Evolutionary conservation across 1,140 invertebrate species (phyloP).

Genomic region (Sycophaga agraensis): DNA sequence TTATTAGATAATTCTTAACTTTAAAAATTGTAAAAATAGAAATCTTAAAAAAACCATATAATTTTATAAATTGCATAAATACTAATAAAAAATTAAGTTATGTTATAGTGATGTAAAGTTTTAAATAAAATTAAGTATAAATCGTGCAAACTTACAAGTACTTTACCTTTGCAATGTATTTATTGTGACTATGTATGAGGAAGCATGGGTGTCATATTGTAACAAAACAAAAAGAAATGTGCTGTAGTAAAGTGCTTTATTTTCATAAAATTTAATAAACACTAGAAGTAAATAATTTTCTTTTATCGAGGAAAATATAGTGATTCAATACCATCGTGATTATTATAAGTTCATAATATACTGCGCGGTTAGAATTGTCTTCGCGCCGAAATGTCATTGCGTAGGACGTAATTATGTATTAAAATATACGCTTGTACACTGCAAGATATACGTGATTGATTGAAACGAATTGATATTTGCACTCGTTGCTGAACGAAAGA

Average conservation of each 20-base stretch:
- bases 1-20: too few relatives aligned
- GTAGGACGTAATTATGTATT: slow-evolving; percentile 17
- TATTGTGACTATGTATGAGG: too few relatives aligned
- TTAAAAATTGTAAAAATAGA: too few relatives aligned
- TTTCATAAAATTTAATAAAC: slow-evolving; percentile 49
- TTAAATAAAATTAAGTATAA: too few relatives aligned
- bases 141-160: too few relatives aligned
- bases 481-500: slow-evolving; percentile 13
- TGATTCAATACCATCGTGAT: slow-evolving; percentile 38
- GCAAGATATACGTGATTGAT: slow-evolving; percentile 5
- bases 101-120: too few relatives aligned
- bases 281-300: slow-evolving; percentile 39
- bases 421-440: slow-evolving; percentile 17
- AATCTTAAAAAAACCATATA: too few relatives aligned
- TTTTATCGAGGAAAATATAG: slow-evolving; percentile 41
- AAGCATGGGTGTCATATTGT: not conserved
- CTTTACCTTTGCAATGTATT: too few relatives aligned
- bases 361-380: slow-evolving; percentile 11
- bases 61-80: too few relatives aligned
- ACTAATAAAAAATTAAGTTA: too few relatives aligned
- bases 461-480: not conserved
- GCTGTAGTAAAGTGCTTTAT: slow-evolving; percentile 49
- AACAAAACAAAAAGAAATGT: slow-evolving; percentile 23
- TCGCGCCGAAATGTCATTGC: not conserved
- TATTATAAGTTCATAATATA: slow-evolving; percentile 38